Conservation (phyloP, 2,113 vertebrate species). For the Ceyx melanurus region DNA sequence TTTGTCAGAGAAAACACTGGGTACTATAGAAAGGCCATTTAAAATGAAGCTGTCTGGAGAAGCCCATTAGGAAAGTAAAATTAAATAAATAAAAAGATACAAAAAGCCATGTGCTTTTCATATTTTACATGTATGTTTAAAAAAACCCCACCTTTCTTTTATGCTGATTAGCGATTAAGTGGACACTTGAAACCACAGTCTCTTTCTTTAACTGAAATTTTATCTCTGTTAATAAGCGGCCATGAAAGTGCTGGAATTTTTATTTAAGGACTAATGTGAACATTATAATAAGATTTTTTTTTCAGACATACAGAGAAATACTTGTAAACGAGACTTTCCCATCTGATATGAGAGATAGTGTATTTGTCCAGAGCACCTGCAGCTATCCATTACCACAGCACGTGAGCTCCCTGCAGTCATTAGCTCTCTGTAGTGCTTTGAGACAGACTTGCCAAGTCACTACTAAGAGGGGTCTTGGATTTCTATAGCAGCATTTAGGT, state of each 20-base stretch:
- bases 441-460: neutral
- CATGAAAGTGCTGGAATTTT: neutral
- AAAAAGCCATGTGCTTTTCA: neutral
- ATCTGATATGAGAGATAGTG: neutral
- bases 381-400: neutral
- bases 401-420: neutral
- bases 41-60: neutral
- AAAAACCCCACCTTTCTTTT: neutral
- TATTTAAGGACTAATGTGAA: neutral
- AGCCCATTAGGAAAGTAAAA: neutral
- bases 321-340: neutral
- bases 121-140: neutral
- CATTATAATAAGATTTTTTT: neutral
- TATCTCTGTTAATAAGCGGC: neutral
- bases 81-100: neutral
- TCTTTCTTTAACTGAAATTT: slow-evolving; percentile 30
- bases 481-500: neutral
- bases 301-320: neutral
- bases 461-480: neutral
- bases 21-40: neutral
- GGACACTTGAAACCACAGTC: neutral
- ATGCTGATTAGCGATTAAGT: slow-evolving; percentile 22
- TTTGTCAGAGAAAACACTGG: slow-evolving; percentile 41
- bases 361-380: neutral
- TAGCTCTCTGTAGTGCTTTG: neutral